Evolutionary conservation across 1,140 invertebrate genomes (phyloP).

Genomic region (Globodera ellingtonae): DNA sequence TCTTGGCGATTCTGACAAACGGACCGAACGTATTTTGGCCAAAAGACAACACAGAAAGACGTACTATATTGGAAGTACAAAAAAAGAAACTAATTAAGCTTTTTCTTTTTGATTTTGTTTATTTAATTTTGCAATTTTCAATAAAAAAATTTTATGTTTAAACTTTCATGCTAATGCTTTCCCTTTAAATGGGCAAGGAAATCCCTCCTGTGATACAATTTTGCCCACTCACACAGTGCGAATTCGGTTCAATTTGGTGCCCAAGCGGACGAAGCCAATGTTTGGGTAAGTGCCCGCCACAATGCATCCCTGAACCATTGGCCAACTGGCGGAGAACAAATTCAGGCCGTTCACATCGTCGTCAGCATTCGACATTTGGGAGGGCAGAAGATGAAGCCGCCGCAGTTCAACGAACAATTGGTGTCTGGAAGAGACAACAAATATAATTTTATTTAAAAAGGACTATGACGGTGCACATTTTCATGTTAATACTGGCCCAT

Average conservation of each 20-base stretch:
- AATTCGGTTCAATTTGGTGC: conserved; percentile 56
- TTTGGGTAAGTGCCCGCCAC: conserved; percentile 64
- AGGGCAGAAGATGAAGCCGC: conserved; percentile 46
- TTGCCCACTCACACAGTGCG: conserved; percentile 41
- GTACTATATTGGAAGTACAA: too few species aligned
- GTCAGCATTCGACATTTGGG: conserved; percentile 26
- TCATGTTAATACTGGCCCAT: too few species aligned
- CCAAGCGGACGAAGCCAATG: conserved; percentile 50
- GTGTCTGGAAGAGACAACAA: conserved; percentile 12
- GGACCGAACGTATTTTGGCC: neutral
- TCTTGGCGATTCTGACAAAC: conserved; percentile 34
- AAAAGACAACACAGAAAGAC: too few species aligned
- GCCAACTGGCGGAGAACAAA: conserved; percentile 51
- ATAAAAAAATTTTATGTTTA: neutral
- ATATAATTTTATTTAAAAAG: too few species aligned
- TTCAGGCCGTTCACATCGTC: conserved; percentile 41
- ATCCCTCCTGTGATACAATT: conserved; percentile 19
- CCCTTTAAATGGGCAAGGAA: conserved; percentile 15
- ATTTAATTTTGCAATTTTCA: neutral
- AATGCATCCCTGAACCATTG: conserved; percentile 63
- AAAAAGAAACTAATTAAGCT: too few species aligned
- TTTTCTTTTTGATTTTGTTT: too few species aligned
- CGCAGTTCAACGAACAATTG: conserved; percentile 56
- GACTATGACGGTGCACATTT: too few species aligned
- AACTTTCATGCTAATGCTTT: neutral